Conservation (phyloP, 2,113 vertebrate species). For the Coracopsis vasa region DNA sequence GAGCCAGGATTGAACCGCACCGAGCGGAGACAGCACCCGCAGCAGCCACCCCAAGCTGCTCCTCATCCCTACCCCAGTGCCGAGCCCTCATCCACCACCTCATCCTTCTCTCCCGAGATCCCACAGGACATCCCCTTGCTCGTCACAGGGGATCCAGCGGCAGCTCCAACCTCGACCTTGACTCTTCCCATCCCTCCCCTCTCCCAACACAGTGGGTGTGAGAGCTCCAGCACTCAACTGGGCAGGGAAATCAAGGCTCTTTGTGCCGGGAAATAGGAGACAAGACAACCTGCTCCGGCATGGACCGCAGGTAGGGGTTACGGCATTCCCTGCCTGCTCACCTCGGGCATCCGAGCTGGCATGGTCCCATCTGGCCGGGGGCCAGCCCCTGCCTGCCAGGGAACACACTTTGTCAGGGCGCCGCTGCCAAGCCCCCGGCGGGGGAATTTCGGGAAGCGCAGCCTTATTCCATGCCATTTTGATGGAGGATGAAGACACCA, state of each 20-base stretch:
- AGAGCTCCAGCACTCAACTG: not conserved
- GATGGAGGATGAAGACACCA: fast-evolving
- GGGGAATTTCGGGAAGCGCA: not conserved
- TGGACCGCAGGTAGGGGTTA: not conserved
- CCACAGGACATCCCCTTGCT: not conserved
- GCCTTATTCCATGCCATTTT: not conserved
- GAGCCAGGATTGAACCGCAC: not conserved
- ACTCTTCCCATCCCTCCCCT: not conserved
- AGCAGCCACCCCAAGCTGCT: not conserved
- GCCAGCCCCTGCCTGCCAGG: not conserved
- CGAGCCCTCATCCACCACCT: fast-evolving
- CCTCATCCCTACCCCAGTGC: not conserved
- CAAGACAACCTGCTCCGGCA: not conserved
- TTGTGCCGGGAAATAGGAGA: not conserved
- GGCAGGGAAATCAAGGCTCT: not conserved
- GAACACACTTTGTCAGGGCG: not conserved
- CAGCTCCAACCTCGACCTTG: not conserved
- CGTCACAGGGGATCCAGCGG: fast-evolving
- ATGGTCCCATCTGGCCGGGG: not conserved
- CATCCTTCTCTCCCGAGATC: not conserved
- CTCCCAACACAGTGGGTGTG: not conserved
- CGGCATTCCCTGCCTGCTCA: slow-evolving; percentile 12
- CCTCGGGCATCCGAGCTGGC: slow-evolving; percentile 24
- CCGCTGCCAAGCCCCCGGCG: not conserved
- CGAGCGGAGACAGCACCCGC: fast-evolving